Percentiles rank a stretch among this genome's conserved stretches.
Evolutionary conservation across 2,888 invertebrate species (phyloP).

Genomic region (Ichneumon xanthorius): DNA sequence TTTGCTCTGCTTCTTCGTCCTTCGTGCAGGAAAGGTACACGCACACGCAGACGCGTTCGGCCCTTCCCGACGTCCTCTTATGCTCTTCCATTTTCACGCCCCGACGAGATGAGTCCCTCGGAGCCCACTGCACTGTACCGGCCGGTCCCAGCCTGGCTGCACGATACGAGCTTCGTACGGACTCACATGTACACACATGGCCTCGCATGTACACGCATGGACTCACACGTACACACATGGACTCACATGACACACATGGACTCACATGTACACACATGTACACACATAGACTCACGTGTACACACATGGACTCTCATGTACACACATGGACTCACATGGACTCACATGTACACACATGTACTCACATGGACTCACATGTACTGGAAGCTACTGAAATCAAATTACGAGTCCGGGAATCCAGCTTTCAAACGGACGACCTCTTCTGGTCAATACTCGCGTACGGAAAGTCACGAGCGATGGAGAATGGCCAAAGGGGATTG

Average conservation of each 20-base stretch:
- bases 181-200: conserved; percentile 21
- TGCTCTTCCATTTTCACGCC: conserved; percentile 4
- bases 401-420: conserved; percentile 68
- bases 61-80: conserved; percentile 19
- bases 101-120: conserved; percentile 32
- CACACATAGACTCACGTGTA: conserved; percentile 19
- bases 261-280: conserved; percentile 27
- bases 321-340: conserved; percentile 21
- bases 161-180: not conserved
- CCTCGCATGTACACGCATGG: conserved; percentile 20
- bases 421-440: conserved; percentile 54
- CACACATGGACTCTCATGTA: conserved; percentile 21
- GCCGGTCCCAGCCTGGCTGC: conserved; percentile 11
- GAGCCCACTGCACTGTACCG: not conserved
- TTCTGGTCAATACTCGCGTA: conserved; percentile 28
- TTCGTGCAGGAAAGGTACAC: conserved; percentile 39
- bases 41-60: not conserved
- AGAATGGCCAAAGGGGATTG: conserved; percentile 53
- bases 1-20: conserved; percentile 56
- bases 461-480: conserved; percentile 17
- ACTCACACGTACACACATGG: not conserved
- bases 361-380: conserved; percentile 28
- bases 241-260: not conserved
- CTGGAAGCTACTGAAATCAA: conserved; percentile 60
- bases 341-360: conserved; percentile 26